Conservation (phyloP, 2,888 invertebrate genomes). For the Neocrepidodera transversa region DNA sequence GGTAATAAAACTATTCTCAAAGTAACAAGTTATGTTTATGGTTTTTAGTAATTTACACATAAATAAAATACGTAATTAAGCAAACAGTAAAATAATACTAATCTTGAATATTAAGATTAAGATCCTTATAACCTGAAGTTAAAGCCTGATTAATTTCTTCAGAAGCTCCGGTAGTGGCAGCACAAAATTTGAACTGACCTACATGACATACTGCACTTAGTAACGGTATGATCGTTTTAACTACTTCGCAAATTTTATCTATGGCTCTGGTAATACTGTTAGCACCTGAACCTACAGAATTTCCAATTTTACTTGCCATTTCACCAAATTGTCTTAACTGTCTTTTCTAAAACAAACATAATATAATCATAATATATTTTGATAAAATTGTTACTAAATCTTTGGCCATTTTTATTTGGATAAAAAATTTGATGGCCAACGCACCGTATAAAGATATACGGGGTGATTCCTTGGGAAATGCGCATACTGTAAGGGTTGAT, state of each 20-base stretch:
- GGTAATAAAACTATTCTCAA: no score
- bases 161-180: constrained; percentile 53
- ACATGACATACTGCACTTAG: constrained; percentile 58
- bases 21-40: no score
- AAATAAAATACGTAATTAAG: no score
- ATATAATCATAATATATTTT: not conserved
- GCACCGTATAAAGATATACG: no score
- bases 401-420: not conserved
- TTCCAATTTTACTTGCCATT: constrained; percentile 54
- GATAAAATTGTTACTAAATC: not conserved
- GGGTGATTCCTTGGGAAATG: no score
- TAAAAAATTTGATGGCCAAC: no score
- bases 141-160: constrained; percentile 47
- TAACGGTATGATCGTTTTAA: constrained; percentile 57
- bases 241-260: constrained; percentile 57
- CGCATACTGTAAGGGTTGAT: no score
- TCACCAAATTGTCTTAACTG: constrained; percentile 54
- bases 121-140: constrained; percentile 44
- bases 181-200: constrained; percentile 58
- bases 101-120: constrained; percentile 29
- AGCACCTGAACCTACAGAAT: constrained; percentile 54
- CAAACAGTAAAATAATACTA: no score
- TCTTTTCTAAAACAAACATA: constrained; percentile 49
- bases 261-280: constrained; percentile 53
- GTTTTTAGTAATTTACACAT: no score